A percentile compares a stretch with the other conserved stretches of the same genome.
Conservation (phyloP, 2,113 vertebrate species). For the Tragelaphus strepsiceros region DNA sequence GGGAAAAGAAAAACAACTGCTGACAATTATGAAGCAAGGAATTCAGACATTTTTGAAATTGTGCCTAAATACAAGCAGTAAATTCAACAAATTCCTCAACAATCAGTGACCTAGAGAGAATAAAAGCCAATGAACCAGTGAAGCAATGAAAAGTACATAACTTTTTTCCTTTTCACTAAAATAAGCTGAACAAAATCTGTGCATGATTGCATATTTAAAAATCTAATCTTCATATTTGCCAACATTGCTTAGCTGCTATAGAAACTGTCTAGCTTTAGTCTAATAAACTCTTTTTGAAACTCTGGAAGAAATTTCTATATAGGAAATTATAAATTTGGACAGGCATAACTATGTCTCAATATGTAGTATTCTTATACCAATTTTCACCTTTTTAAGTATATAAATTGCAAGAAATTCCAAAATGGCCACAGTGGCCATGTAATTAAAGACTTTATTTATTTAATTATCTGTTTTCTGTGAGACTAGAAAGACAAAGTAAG, state of each 20-base stretch:
- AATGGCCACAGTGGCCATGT: not conserved
- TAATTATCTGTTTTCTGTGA: constrained; percentile 30
- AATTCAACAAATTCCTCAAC: constrained; percentile 46
- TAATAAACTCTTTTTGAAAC: constrained; percentile 50
- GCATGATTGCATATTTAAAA: constrained; percentile 53
- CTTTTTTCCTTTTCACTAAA: constrained; percentile 40
- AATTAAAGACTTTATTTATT: constrained; percentile 10
- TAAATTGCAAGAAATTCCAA: constrained; percentile 16
- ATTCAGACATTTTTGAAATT: constrained; percentile 45
- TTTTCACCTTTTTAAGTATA: not conserved
- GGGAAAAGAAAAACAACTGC: not conserved
- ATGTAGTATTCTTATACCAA: not conserved
- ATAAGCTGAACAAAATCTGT: constrained; percentile 53
- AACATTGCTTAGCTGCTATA: constrained; percentile 53
- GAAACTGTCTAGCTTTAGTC: constrained; percentile 38
- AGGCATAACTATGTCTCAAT: not conserved
- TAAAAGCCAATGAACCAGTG: constrained; percentile 28
- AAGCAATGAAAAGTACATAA: not conserved
- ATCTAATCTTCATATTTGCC: constrained; percentile 48
- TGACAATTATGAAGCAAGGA: constrained; percentile 1
- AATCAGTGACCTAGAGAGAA: constrained; percentile 29
- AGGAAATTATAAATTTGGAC: constrained; percentile 19
- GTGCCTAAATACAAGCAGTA: constrained; percentile 15
- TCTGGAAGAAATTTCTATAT: constrained; percentile 32
- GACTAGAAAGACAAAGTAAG: constrained; percentile 17